A percentile compares a stretch with the other conserved stretches of the same genome.
These are phyloP conservation scores for Pseudopipra pipra DNA, from an alignment of 2,113 vertebrate genomes.

Conservation along the genomic window DNA sequence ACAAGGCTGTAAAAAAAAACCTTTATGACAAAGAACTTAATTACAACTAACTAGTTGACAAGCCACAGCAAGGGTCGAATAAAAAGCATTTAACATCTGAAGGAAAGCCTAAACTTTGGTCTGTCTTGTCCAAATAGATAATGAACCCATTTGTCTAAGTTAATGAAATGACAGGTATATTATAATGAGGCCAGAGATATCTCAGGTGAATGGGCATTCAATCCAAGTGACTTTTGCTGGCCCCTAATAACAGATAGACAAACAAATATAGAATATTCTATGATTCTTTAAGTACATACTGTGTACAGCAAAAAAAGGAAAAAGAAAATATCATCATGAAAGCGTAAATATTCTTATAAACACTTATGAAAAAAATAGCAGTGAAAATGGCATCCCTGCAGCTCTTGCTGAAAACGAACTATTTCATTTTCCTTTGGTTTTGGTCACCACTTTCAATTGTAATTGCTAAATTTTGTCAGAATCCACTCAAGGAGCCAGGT, in stretches of 20 bases:
- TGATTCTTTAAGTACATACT: background rate
- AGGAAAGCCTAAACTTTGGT: background rate
- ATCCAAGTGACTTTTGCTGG: background rate
- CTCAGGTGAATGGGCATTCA: background rate
- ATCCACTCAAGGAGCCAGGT: background rate
- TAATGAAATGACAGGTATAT: background rate
- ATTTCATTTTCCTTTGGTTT: background rate
- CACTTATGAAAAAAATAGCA: rapidly evolving
- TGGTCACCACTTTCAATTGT: background rate
- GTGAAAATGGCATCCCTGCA: background rate
- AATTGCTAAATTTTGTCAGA: background rate
- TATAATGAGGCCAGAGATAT: background rate
- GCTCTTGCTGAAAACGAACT: background rate
- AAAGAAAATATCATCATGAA: background rate
- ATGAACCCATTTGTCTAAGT: background rate
- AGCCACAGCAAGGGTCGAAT: background rate
- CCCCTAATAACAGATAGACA: background rate
- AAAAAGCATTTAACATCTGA: background rate
- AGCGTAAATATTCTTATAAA: background rate
- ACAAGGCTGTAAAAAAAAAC: background rate
- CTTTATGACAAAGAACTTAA: background rate
- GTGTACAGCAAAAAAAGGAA: background rate
- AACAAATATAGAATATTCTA: background rate
- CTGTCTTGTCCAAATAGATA: background rate
- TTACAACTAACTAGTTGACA: background rate